Percentiles rank a stretch among this genome's conserved stretches.
phyloP scores from a whole-genome alignment of 2,113 vertebrate genomes.

The Polyodon spathula region DNA sequence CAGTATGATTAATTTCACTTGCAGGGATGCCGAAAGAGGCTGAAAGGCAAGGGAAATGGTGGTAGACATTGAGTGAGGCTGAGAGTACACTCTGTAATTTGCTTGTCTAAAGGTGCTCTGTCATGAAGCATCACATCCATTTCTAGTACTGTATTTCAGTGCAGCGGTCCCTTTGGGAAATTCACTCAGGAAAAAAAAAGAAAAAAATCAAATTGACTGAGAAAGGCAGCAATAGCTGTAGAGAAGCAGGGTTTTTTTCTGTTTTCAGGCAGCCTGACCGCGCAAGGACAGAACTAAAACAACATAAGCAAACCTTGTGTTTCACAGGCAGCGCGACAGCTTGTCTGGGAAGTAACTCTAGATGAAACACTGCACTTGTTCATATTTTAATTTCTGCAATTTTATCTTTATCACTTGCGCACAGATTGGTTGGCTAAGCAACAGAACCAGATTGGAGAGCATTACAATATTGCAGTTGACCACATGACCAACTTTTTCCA shows the following conservation, averaged over 20 bases:
- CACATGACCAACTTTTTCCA: too few species aligned
- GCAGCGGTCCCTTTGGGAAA: not conserved
- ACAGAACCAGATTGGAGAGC: too few species aligned
- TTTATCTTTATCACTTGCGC: too few species aligned
- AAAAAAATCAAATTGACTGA: not conserved
- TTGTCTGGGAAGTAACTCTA: too few species aligned
- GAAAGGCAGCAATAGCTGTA: not conserved
- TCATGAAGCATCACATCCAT: not conserved
- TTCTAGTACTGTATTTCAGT: not conserved
- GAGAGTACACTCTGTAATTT: not conserved
- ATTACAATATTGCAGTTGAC: too few species aligned
- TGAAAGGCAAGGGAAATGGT: not conserved
- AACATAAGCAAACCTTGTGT: not conserved
- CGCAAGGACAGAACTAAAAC: not conserved
- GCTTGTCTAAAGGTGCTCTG: not conserved
- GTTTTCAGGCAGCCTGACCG: slow-evolving; percentile 7
- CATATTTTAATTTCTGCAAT: too few species aligned
- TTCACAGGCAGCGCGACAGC: too few species aligned
- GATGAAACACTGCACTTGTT: too few species aligned
- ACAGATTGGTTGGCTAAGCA: too few species aligned
- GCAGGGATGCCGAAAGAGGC: not conserved
- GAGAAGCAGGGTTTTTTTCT: not conserved
- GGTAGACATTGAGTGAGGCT: not conserved
- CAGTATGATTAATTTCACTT: not conserved
- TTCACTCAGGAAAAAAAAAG: not conserved